These are phyloP conservation scores for Coregonus clupeaformis DNA, from an alignment of 2,113 vertebrate genomes.

Conservation along the genomic window DNA sequence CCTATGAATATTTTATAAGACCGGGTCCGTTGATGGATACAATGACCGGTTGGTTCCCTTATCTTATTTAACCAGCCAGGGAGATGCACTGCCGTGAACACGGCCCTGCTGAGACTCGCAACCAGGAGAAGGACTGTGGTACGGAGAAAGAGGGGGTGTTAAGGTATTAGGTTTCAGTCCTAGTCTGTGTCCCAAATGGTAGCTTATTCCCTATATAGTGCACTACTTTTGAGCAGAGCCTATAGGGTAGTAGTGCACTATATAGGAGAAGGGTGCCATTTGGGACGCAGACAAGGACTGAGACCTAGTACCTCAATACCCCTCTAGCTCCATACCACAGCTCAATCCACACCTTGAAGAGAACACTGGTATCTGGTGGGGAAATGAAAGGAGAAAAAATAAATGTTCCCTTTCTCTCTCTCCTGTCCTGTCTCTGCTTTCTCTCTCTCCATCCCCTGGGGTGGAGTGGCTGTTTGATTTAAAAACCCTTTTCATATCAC, in stretches of 20 bases:
- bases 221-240: no score
- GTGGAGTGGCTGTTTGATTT: slow-evolving; percentile 66
- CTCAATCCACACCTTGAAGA: slow-evolving; percentile 17
- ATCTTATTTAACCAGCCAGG: slow-evolving; percentile 76
- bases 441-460: slow-evolving; percentile 55
- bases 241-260: no score
- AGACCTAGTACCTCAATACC: not conserved
- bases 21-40: slow-evolving; percentile 42
- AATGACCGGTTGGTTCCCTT: slow-evolving; percentile 67
- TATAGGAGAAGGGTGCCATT: no score
- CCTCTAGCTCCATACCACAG: not conserved
- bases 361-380: not conserved
- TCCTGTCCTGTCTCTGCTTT: slow-evolving; percentile 28
- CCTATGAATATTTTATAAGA: slow-evolving; percentile 78
- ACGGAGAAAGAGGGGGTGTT: no score
- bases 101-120: not conserved
- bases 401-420: no score
- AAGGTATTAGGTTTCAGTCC: not conserved
- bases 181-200: not conserved
- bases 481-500: slow-evolving; percentile 73
- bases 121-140: not conserved
- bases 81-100: slow-evolving; percentile 29
- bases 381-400: not conserved
- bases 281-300: not conserved
- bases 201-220: no score